Evolutionary conservation across 2,113 vertebrate species (phyloP), one percentile per base, ranked within the genome.

Genomic region (Hyperopisus bebe): DNA sequence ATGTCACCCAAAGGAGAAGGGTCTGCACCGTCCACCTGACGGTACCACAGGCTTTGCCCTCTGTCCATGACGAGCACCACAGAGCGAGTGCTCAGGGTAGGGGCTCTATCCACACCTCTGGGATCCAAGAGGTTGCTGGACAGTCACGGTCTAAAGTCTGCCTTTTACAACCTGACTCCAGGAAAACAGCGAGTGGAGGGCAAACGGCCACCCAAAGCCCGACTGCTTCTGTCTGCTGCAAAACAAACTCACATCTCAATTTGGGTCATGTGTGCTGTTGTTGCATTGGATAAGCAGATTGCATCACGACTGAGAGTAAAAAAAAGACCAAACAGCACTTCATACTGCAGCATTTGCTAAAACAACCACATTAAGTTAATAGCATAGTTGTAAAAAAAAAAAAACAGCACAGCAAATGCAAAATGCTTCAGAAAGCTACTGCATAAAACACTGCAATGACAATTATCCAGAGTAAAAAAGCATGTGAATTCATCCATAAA

Each of bases 61-160:
- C 50, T 92, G 21, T 94, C 93, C 95, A 96, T 95, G 48, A 24
- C 48, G 1, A 84, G 48, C 84, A 89, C 2, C 7, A 82, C 0
- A 39, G 24, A 66, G 58, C 77, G 9, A 2, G 83, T 31, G 48
- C 74, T 4, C 27, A 13, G 48, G n/a, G 9, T 48, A 24, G 24
- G 42, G 44, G 47, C n/a, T 89, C 89, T 51, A 17, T 70, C 77
- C 46, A 50, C 9, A 35, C 39, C 19, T 31, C 51, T 24, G 53
- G n/a, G 19, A 27, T 21, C 50, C 51, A 31, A 85, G 51, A 31
- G 70, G 5, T 21, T 46, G 51, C 19, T 44, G 24, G 77, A 15
- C 88, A 6, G 35, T 70, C 85, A n/a, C 74, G 88, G 93, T 92
- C 90, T 91, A 95, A 95, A 96, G 95, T 94, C 96, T 93, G 90